Evolutionary conservation across 2,797 vertebrate genomes (phyloP), one percentile per base, ranked within the genome.

Genomic region (Catamblyrhynchus diadema): DNA sequence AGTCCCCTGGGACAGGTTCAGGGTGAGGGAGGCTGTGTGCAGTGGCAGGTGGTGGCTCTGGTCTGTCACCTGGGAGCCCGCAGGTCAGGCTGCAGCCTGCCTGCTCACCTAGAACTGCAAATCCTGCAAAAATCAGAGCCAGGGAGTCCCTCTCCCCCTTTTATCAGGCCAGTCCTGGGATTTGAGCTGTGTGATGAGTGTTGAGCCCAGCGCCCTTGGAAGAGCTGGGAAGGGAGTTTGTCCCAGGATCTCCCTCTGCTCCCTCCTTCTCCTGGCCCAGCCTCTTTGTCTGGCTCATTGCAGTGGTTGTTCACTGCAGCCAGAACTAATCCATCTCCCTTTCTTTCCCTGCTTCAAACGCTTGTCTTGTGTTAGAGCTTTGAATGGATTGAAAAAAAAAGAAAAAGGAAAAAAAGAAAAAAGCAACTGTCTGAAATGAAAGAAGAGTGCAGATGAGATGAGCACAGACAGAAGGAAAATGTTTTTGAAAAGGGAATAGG

Each of bases 401-500:
- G 42, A 50, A 5, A 32, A 35, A 57, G 47, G 22, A 23, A 35
- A 9, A 51, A 54, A 39, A 27, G 2, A 54, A 57, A 64, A 86
- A 80, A 44, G 44, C 51, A 62, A 8, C 85, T 85, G 60, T 91
- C 80, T 91, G 82, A 91, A 94, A 84, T 84, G 77, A 95, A 74
- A 92, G 84, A 86, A 78, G 47, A 73, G 67, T 23, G 8, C 71
- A 90, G 67, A 90, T 88, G 83, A 95, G 93, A 94, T 81, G 92
- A 95, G 92, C 82, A 30, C 56, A 93, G 94, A 75, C 86, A 93
- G 91, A 93, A 74, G 45, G 48, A 93, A 91, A 88, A 69, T 84
- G 93, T 93, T 95, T 96, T 96, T 95, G 91, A 92, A 94, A 95
- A 96, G 81, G 27, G 77, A 94, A 88, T 93, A 79, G 87, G 95